phyloP scores from a whole-genome alignment of 2,797 vertebrate genomes.

The Phylloscopus collybita region DNA sequence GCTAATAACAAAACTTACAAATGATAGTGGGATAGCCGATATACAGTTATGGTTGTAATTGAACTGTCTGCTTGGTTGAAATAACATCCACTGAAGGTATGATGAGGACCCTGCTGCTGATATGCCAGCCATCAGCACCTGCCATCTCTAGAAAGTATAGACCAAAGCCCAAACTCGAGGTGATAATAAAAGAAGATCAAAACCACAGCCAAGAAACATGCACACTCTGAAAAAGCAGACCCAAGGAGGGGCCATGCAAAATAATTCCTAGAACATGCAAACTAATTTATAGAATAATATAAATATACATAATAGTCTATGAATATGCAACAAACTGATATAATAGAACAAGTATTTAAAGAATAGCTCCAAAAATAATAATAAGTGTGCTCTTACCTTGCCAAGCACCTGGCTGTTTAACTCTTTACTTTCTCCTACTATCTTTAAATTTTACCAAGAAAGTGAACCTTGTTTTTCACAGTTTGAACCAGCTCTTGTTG shows the following conservation, averaged over 20 bases:
- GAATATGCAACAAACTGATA: not conserved
- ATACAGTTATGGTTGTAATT: not conserved
- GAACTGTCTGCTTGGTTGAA: not conserved
- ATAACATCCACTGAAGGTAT: not conserved
- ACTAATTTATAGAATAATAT: not conserved
- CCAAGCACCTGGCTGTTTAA: not conserved
- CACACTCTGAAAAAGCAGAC: not conserved
- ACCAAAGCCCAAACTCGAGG: not conserved
- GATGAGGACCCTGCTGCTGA: not conserved
- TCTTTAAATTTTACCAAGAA: not conserved
- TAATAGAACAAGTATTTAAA: not conserved
- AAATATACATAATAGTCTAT: not conserved
- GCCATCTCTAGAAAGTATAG: not conserved
- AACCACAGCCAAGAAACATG: not conserved
- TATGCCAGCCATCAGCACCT: not conserved
- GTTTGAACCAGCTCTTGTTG: not conserved
- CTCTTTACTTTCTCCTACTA: not conserved
- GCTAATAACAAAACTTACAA: not conserved
- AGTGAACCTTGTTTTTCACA: not conserved
- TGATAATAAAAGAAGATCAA: not conserved
- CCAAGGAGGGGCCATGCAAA: not conserved
- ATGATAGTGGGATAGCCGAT: not conserved
- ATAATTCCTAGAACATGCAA: not conserved
- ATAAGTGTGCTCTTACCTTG: not conserved
- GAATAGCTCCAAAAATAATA: not conserved